phyloP scores from a whole-genome alignment of 2,888 invertebrate genomes.

The Cosmorhoe ocellata region DNA sequence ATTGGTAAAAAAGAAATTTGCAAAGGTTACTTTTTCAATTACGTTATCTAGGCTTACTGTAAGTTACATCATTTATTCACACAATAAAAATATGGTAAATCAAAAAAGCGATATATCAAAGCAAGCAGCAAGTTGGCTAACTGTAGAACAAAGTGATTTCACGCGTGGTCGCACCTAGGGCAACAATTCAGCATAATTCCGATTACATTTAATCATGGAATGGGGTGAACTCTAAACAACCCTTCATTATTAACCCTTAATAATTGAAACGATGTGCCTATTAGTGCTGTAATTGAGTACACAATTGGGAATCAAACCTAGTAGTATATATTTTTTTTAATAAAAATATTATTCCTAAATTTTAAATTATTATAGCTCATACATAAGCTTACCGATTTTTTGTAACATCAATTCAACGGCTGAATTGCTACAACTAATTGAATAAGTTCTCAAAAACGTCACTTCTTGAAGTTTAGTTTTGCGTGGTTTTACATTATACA shows the following conservation, averaged over 20 bases:
- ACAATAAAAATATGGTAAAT: slow-evolving; percentile 15
- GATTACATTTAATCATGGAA: slow-evolving; percentile 70
- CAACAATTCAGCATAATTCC: slow-evolving; percentile 67
- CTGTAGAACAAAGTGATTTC: slow-evolving; percentile 79
- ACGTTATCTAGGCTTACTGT: no score
- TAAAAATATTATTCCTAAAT: no score
- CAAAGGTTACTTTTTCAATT: no score
- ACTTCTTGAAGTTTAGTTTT: no score
- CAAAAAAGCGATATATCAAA: slow-evolving; percentile 30
- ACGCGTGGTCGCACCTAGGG: slow-evolving; percentile 67
- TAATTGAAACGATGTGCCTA: slow-evolving; percentile 66
- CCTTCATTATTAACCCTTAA: slow-evolving; percentile 66
- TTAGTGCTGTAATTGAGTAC: slow-evolving; percentile 52
- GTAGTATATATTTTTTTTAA: not conserved
- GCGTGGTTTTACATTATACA: no score
- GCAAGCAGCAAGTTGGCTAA: slow-evolving; percentile 62
- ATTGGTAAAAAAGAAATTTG: no score
- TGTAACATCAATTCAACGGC: no score
- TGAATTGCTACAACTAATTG: no score
- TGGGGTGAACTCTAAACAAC: slow-evolving; percentile 59
- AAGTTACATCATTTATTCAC: not conserved
- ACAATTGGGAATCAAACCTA: slow-evolving; percentile 14
- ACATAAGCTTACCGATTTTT: no score
- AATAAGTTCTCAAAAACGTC: no score
- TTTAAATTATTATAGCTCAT: no score